phyloP scores from a whole-genome alignment of 1,140 invertebrate genomes.

The Lamellibrachia luymesi region DNA sequence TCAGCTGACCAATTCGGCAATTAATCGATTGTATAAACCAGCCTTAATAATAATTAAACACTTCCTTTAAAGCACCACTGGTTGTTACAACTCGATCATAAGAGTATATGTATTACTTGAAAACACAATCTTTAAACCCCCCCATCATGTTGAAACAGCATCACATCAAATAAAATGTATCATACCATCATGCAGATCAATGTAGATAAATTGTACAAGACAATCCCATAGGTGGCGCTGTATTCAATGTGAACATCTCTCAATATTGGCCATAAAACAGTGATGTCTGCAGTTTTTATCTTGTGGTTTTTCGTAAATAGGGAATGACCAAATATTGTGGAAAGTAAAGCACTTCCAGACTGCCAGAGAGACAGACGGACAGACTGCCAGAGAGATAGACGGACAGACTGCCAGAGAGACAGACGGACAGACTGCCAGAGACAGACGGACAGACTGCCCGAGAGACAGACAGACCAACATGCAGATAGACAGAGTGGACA shows the following conservation, averaged over 20 bases:
- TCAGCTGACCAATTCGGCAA: too few species aligned
- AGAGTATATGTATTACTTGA: background rate
- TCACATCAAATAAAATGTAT: background rate
- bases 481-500: background rate
- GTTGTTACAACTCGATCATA: background rate
- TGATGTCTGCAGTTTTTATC: background rate
- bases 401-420: too few species aligned
- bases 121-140: background rate
- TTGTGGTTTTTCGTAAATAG: background rate
- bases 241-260: background rate
- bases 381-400: too few species aligned
- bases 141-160: background rate
- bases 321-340: too few species aligned
- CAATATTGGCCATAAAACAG: background rate
- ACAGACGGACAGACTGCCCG: too few species aligned
- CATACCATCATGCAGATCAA: background rate
- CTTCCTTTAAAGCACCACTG: background rate
- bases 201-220: background rate
- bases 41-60: background rate
- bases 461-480: too few species aligned
- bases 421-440: too few species aligned
- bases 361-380: too few species aligned
- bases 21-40: too few species aligned
- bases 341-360: too few species aligned
- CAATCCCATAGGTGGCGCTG: background rate